These are phyloP conservation scores for Siphonodentalium dalli DNA, from an alignment of 2,888 invertebrate genomes.

Conservation along the genomic window DNA sequence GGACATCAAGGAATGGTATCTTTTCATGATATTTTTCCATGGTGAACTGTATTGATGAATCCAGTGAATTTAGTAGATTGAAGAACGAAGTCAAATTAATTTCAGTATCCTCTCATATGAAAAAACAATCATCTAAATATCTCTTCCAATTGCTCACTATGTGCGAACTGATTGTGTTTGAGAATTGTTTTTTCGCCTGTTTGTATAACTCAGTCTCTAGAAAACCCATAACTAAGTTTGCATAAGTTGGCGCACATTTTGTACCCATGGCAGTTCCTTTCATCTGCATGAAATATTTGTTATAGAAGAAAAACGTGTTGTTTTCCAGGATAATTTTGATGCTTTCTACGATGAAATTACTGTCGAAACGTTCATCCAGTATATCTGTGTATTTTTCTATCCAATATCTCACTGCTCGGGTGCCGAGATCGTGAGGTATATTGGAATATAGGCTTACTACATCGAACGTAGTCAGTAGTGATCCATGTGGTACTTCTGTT, in stretches of 20 bases:
- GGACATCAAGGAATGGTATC: constrained; percentile 13
- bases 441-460: constrained; percentile 14
- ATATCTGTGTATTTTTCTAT: constrained; percentile 1
- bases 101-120: constrained; percentile 4
- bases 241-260: constrained; percentile 19
- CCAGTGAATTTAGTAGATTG: neutral
- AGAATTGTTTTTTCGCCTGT: too few relatives aligned
- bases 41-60: constrained; percentile 10
- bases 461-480: constrained; percentile 13
- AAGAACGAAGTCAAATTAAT: neutral
- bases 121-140: constrained; percentile 24
- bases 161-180: too few relatives aligned
- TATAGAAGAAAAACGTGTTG: constrained; percentile 16
- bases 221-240: constrained; percentile 18
- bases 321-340: constrained; percentile 13
- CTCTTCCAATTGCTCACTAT: too few relatives aligned
- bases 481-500: neutral
- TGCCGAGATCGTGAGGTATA: constrained; percentile 15
- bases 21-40: constrained; percentile 6
- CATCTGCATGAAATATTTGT: constrained; percentile 12
- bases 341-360: constrained; percentile 10
- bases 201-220: too few relatives aligned
- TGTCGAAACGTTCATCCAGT: neutral
- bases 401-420: constrained; percentile 12
- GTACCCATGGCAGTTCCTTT: constrained; percentile 26